Conservation (phyloP, 2,888 invertebrate species). For the Caenorhabditis wallacei region DNA sequence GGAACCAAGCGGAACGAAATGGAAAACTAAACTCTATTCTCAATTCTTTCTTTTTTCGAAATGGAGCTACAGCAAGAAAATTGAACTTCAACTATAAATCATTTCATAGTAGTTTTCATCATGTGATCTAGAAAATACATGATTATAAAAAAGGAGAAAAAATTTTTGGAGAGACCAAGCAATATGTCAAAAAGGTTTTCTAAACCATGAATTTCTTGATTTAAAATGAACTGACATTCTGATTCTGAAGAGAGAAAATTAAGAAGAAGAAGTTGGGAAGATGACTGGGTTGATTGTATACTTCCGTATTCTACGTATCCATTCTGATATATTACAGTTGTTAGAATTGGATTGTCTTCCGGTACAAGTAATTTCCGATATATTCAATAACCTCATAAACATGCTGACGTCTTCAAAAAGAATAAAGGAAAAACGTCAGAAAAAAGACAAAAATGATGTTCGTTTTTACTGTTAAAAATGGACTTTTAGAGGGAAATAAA, state of each 20-base stretch:
- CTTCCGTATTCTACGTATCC: slow-evolving; percentile 3
- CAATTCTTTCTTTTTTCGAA: background rate
- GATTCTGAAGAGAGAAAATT: background rate
- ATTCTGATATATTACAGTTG: background rate
- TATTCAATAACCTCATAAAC: background rate
- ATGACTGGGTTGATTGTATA: background rate
- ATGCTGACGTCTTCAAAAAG: slow-evolving; percentile 25
- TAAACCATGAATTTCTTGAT: background rate
- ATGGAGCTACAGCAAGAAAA: background rate
- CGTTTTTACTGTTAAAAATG: slow-evolving; percentile 4
- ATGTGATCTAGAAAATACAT: background rate
- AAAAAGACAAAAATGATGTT: background rate
- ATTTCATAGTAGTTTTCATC: background rate
- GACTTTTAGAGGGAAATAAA: background rate
- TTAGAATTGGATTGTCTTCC: slow-evolving; percentile 18
- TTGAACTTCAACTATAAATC: slow-evolving; percentile 7
- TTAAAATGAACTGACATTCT: background rate
- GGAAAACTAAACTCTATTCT: slow-evolving; percentile 1
- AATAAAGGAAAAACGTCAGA: slow-evolving; percentile 13
- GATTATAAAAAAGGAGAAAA: background rate
- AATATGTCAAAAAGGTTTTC: slow-evolving; percentile 4
- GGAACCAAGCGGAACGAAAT: background rate
- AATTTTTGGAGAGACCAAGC: background rate
- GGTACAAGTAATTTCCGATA: slow-evolving; percentile 5
- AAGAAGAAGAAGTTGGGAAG: too few relatives aligned